Evolutionary conservation across 1,140 invertebrate species (phyloP).

Genomic region (Helicoverpa armigera): DNA sequence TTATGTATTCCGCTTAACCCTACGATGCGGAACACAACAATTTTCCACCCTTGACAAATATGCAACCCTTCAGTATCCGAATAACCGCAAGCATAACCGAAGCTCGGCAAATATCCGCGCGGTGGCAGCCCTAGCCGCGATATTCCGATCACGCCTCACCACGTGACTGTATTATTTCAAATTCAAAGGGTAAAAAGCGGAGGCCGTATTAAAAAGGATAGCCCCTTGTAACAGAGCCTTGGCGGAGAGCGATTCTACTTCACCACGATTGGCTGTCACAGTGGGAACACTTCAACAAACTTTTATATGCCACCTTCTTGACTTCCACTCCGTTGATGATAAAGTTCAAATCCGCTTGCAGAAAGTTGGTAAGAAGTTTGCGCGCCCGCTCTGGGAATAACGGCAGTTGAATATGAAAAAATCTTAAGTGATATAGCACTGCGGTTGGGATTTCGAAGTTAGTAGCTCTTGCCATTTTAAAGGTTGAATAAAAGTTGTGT

Average conservation of each 20-base stretch:
- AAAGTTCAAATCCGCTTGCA: slow-evolving; percentile 40
- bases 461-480: slow-evolving; percentile 26
- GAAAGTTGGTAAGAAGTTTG: slow-evolving; percentile 18
- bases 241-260: slow-evolving; percentile 57
- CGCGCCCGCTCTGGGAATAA: slow-evolving; percentile 51
- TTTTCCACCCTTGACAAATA: slow-evolving; percentile 11
- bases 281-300: slow-evolving; percentile 42
- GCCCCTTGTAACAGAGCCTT: slow-evolving; percentile 61
- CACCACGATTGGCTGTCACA: slow-evolving; percentile 56
- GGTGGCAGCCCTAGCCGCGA: slow-evolving; percentile 14
- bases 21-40: background rate
- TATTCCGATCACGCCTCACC: slow-evolving; percentile 69
- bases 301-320: background rate
- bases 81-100: slow-evolving; percentile 23
- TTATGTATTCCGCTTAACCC: background rate
- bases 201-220: slow-evolving; percentile 75
- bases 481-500: slow-evolving; percentile 28
- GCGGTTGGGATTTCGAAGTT: slow-evolving; percentile 38
- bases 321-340: slow-evolving; percentile 6
- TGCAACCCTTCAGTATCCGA: slow-evolving; percentile 26
- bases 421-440: slow-evolving; percentile 60
- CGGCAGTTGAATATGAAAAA: slow-evolving; percentile 59
- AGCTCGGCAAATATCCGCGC: background rate
- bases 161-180: slow-evolving; percentile 80
- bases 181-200: slow-evolving; percentile 79